These are phyloP conservation scores for Hippocampus mohnikei DNA, from an alignment of 2,113 vertebrate genomes.

Conservation along the genomic window DNA sequence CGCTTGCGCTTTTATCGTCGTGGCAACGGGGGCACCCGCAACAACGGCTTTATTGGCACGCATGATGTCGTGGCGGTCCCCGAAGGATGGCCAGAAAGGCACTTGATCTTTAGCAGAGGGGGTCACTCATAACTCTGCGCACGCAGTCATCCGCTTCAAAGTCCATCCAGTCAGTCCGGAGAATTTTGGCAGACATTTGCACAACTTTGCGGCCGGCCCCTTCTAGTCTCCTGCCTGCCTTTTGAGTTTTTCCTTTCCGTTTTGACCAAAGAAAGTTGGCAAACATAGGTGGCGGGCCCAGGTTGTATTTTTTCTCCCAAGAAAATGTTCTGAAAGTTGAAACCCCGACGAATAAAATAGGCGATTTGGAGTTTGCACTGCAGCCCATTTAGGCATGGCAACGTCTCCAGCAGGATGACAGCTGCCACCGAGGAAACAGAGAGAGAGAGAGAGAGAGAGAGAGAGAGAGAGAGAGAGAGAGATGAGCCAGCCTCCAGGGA, in stretches of 20 bases:
- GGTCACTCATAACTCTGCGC: constrained; percentile 57
- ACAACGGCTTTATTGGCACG: constrained; percentile 69
- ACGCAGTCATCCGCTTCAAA: constrained; percentile 55
- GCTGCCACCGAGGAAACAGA: constrained; percentile 68
- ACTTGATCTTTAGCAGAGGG: constrained; percentile 56
- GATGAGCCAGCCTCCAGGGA: neutral
- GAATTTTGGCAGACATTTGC: no score
- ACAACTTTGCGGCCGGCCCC: no score
- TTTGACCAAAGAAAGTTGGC: no score
- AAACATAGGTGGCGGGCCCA: no score
- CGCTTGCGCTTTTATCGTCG: constrained; percentile 60
- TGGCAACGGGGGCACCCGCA: neutral
- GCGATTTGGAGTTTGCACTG: no score
- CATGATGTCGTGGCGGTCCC: constrained; percentile 63
- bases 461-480: constrained; percentile 11
- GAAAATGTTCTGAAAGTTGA: no score
- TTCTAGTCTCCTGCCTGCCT: neutral
- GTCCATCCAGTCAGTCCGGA: constrained; percentile 11
- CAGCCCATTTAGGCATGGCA: no score
- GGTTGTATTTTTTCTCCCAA: no score
- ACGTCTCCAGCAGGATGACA: constrained; percentile 38
- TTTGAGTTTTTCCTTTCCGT: neutral
- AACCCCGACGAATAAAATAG: no score
- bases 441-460: constrained; percentile 25
- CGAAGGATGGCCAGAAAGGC: constrained; percentile 60